Base-by-base conservation (phyloP, 2,113 vertebrate species). In the Ancistrus triradiatus region DNA sequence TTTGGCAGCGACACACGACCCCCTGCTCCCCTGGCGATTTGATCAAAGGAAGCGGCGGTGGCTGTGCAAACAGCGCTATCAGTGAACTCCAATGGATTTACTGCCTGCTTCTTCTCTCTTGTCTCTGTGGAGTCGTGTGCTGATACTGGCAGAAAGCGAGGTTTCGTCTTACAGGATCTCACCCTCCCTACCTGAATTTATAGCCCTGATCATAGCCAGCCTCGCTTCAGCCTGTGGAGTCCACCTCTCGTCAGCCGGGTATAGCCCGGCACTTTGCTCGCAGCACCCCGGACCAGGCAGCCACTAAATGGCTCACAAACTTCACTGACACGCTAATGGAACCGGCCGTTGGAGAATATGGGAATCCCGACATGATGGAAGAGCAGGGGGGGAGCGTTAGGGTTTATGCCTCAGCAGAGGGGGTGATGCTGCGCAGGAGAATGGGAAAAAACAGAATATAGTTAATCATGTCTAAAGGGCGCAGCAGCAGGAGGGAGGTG, bases 1-100 rank as follows among this genome's bases (percentile, higher is more conserved):
- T 87, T 86, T 84, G 82, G 84, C 87, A 86, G 85, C 81, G 82
- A 85, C 86, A 86, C 87, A 86, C 86, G 84, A 89, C 84, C 88
- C 86, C 74, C 84, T 75, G 77, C 85, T 81, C 85, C 84, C 85
- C 81, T 68, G 70, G 80, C 80, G 72, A 84, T 83, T 83, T 84
- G 85, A 89, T 90, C 87, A 90, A 90, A 89, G 88, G 82, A 86
- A 83, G 82, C 78, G 80, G 79, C 79, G 73, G 84, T 86, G 82
- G 81, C 82, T 88, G 80, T 80, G 82, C 84, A 90, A 88, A 87
- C 84, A 87, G 78, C 81, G 52, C 85, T 88, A 88, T 88, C 88
- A 84, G 84, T 85, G 83, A 81, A 84, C 83, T 83, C 84, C 83
- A 74, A 77, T 79, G 80, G 84, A 89, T 89, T 88, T 89, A 88